These are phyloP conservation scores for human DNA, from an alignment of 2,113 vertebrate species.

Conservation along the genomic window DNA sequence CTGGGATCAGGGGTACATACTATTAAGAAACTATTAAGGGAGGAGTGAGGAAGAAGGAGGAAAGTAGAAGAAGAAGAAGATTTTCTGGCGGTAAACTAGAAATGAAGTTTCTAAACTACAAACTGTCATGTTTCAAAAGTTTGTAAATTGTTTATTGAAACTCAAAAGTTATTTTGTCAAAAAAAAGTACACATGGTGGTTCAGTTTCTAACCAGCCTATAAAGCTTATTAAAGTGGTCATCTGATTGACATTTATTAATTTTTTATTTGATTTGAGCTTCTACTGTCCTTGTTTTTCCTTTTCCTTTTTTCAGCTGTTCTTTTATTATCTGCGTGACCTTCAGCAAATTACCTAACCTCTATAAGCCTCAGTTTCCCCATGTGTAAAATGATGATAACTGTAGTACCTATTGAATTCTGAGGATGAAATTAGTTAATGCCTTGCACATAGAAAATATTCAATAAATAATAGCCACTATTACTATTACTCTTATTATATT, in stretches of 20 bases:
- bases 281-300: neutral
- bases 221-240: neutral
- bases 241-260: neutral
- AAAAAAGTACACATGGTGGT: neutral
- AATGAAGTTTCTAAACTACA: neutral
- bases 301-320: neutral
- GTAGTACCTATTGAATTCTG: neutral
- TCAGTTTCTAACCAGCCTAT: neutral
- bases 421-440: neutral
- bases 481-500: neutral
- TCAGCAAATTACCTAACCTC: neutral
- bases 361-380: neutral
- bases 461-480: neutral
- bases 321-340: neutral
- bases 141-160: neutral
- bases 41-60: neutral
- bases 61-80: neutral
- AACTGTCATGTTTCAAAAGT: neutral
- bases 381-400: neutral
- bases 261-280: constrained; percentile 20
- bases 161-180: neutral
- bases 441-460: constrained; percentile 6
- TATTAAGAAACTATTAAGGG: neutral
- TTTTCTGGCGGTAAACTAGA: neutral
- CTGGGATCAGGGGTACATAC: neutral